Base-by-base conservation (phyloP, 1,140 invertebrate species). In the Sitophilus oryzae region DNA sequence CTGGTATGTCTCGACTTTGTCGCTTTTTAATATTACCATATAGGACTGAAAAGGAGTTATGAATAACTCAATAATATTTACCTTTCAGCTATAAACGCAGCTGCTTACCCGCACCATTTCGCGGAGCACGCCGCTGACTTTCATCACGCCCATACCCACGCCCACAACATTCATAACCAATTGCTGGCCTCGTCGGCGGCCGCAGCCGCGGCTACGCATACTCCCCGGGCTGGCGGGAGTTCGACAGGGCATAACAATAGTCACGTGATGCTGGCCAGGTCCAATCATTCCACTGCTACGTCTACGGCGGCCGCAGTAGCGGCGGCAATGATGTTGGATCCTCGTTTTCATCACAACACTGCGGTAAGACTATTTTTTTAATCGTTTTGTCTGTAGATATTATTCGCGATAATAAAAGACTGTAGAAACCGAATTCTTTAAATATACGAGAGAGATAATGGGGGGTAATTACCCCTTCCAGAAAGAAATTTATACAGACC, bases 271-370 rank as follows among this genome's bases (percentile, higher is more conserved):
- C 42, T 69, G 11, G 56, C 63, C 6, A 61, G 67, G 47, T 52
- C 52, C 11, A 70, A 69, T 54, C 68, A 70, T 52, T 61, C 68
- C 0, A 66, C 68, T 18, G 65, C 69, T 10, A 70, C 70, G 9
- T 70, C 70, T 3, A 71, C 69, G 14, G 69, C 71, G 8, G 68
- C 71, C 9, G 70, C 70, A 42, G 71, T 71, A 6, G 69, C 69
- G 20, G 69, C 71, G 2, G 71, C 71, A 5, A 72, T 72, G 71
- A 72, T 72, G 71, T 52, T 72, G 10, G 71, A 72, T 67, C 71
- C 71, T 16, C 42, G 71, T 37, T 72, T 72, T 56, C 70, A 72
- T 62, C 70, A 72, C 52, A 71, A 70, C 47, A 62, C 66, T 52
- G 54, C 66, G 18, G 68, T 69, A 60, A 66, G 64, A 30, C 25